phyloP scores from a whole-genome alignment of 1,140 invertebrate genomes.

The Oryzaephilus surinamensis region DNA sequence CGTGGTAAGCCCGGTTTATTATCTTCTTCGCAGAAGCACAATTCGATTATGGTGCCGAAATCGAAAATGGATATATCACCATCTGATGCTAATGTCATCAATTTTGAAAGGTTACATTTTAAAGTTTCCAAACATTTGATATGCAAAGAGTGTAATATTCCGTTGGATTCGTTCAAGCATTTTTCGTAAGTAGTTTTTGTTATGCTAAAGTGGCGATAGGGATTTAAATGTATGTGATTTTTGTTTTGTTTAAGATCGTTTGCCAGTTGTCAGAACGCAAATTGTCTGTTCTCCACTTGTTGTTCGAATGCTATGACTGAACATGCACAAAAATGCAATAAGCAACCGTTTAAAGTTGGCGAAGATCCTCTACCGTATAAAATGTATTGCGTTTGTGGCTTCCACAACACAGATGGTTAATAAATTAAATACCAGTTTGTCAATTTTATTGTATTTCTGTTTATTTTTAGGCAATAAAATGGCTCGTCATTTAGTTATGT shows the following conservation, averaged over 20 bases:
- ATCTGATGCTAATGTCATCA: conserved; percentile 23
- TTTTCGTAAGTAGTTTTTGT: conserved; percentile 50
- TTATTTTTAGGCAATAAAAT: conserved; percentile 47
- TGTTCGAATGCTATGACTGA: conserved; percentile 63
- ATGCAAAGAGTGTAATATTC: conserved; percentile 61
- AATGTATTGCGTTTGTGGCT: conserved; percentile 67
- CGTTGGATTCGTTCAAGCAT: conserved; percentile 51
- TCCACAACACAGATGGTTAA: conserved; percentile 50
- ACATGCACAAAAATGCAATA: conserved; percentile 52
- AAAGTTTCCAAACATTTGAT: conserved; percentile 40
- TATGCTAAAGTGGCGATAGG: no score
- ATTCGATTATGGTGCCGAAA: conserved; percentile 37
- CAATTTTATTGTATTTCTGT: conserved; percentile 7
- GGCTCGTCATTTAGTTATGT: conserved; percentile 51
- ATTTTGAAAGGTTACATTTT: conserved; percentile 21
- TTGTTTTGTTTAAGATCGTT: conserved; percentile 46
- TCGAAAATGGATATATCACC: conserved; percentile 39
- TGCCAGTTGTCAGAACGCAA: conserved; percentile 49
- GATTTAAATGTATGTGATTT: background rate
- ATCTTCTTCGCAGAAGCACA: conserved; percentile 35
- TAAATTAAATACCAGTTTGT: conserved; percentile 15
- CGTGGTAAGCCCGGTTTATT: conserved; percentile 33
- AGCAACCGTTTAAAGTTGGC: conserved; percentile 42
- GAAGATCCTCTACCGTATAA: conserved; percentile 43
- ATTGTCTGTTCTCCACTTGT: conserved; percentile 64